Conservation (phyloP, 1,140 invertebrate genomes). For the Anastrepha obliqua region DNA sequence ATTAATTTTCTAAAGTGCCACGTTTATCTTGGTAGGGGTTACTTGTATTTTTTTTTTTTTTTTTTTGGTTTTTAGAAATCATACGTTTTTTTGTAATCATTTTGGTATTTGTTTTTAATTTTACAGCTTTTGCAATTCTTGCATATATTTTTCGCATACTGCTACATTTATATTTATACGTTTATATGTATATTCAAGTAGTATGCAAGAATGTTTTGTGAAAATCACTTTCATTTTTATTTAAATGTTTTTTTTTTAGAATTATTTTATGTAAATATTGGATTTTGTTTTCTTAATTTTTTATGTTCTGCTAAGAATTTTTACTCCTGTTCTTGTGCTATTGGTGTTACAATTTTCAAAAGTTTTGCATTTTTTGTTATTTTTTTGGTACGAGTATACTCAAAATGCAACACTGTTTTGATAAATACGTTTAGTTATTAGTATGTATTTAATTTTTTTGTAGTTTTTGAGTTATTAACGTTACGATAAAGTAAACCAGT, state of each 20-base stretch:
- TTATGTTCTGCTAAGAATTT: neutral
- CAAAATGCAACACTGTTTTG: slow-evolving; percentile 25
- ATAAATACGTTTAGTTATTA: neutral
- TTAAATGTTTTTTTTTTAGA: slow-evolving; percentile 8
- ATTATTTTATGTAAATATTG: slow-evolving; percentile 26
- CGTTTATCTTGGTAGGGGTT: neutral
- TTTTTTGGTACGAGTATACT: neutral
- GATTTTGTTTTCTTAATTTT: slow-evolving; percentile 5
- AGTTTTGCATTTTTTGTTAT: slow-evolving; percentile 30
- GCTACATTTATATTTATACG: neutral
- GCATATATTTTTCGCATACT: neutral
- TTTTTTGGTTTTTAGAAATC: neutral
- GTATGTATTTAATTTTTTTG: neutral
- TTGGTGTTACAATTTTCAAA: slow-evolving; percentile 51
- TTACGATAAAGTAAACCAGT: slow-evolving; percentile 47
- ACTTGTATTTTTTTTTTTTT: neutral
- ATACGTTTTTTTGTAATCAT: neutral
- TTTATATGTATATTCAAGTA: neutral
- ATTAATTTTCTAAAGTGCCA: slow-evolving; percentile 17
- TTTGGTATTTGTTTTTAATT: neutral
- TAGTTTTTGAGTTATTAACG: neutral
- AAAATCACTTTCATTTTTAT: slow-evolving; percentile 5
- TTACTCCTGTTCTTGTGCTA: slow-evolving; percentile 28
- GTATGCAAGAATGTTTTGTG: neutral
- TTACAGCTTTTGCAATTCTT: slow-evolving; percentile 14